Base-by-base conservation (phyloP, 2,888 invertebrate species). In the Cryptosula pallasiana region DNA sequence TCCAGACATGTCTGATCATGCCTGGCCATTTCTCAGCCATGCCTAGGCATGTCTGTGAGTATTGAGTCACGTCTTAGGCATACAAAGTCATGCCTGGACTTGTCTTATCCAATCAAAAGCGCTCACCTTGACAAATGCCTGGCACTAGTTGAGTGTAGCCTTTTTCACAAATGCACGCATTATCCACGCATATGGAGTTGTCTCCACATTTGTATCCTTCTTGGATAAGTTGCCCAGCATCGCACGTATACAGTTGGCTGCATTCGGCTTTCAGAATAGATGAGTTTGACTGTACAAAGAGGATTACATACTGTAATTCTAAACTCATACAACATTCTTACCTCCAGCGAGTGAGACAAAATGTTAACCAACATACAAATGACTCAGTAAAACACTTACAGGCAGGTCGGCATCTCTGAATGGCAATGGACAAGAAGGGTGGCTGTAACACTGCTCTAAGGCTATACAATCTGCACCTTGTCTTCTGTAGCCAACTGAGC, bases 371-470 rank as follows among this genome's bases (percentile, higher is more conserved):
- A n/a, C n/a, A n/a, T n/a, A n/a, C n/a, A n/a, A n/a, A n/a, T n/a
- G n/a, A n/a, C n/a, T n/a, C n/a, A n/a, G n/a, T n/a, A n/a, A n/a
- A n/a, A n/a, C n/a, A 45, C 63, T 63, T 32, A 63, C 63, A 63
- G 63, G 63, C n/a, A 63, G 32, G 13, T 25, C 25, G 32, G 63
- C 63, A 29, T 63, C 63, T 63, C 63, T 63, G 32, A 63, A 63
- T 3, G 63, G 34, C 13, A 63, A 13, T 5, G 2, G 9, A 32
- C 63, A 63, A 2, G 63, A 13, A 2, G 13, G 2, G n/a, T 16
- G 13, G 13, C 3, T 32, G 5, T 63, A 13, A 32, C 63, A 63
- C 34, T 29, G 2, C 1, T 63, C 63, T 3, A 34, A 5, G 9
- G 34, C 3, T 16, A 63, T 32, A n/a, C 63, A 63, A 16, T 25